Conservation (phyloP, 2,888 invertebrate species). For the Adelognathus sp. region DNA sequence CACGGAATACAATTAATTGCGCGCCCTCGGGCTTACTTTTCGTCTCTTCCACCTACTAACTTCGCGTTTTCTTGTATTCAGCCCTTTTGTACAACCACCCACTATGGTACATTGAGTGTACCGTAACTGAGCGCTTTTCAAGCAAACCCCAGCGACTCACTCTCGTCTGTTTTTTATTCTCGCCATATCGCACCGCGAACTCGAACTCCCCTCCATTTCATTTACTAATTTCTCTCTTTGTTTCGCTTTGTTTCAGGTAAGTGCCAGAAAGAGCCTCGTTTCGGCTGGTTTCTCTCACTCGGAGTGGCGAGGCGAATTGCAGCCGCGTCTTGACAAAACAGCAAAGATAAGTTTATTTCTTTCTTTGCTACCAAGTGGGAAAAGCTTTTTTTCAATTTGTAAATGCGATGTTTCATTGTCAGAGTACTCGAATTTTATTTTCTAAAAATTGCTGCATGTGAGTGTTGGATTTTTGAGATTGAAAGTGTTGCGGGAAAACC, state of each 20-base stretch:
- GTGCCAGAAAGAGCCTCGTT: conserved; percentile 60
- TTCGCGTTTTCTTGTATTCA: conserved; percentile 17
- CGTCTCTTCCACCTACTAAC: conserved; percentile 22
- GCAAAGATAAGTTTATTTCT: conserved; percentile 32
- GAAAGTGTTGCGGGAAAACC: too few relatives aligned
- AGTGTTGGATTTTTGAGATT: too few relatives aligned
- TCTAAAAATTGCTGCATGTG: background rate
- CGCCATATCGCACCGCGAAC: conserved; percentile 25
- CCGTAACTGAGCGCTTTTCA: conserved; percentile 17
- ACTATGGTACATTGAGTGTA: background rate
- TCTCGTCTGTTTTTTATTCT: conserved; percentile 57
- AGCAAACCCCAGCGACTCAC: conserved; percentile 23
- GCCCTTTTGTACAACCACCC: background rate
- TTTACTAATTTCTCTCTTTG: conserved; percentile 47
- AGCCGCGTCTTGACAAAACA: conserved; percentile 9
- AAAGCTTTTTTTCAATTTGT: background rate
- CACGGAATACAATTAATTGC: conserved; percentile 70
- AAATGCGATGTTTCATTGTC: background rate
- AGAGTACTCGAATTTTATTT: background rate
- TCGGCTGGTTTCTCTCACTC: conserved; percentile 14
- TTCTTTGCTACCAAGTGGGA: background rate
- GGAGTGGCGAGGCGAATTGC: background rate
- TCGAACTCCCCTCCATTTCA: background rate
- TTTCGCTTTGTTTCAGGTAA: conserved; percentile 75
- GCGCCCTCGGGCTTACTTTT: conserved; percentile 45